Evolutionary conservation across 2,113 vertebrate genomes (phyloP).

Genomic region (Asarcornis scutulata): DNA sequence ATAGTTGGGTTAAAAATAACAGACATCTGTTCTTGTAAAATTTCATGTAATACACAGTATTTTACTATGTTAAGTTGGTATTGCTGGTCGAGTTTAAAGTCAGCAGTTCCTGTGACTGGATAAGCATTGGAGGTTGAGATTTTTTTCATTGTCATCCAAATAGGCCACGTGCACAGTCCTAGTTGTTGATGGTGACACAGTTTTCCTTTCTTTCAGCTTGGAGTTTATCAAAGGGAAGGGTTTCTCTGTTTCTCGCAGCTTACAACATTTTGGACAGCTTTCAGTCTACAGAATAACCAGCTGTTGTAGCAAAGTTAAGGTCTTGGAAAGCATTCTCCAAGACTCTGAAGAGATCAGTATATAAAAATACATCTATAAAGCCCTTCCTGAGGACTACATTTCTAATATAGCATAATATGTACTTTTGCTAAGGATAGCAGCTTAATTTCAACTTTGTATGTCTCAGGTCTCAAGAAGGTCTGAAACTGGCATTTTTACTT

Average conservation of each 20-base stretch:
- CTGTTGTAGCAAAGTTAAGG: neutral
- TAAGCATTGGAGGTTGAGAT: neutral
- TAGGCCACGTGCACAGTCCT: fast-evolving
- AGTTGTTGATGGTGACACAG: neutral
- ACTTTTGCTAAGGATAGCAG: neutral
- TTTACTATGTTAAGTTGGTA: neutral
- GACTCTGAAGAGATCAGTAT: neutral
- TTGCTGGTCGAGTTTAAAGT: neutral
- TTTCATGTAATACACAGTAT: neutral
- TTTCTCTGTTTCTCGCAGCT: neutral
- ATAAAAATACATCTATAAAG: neutral
- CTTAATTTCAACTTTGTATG: neutral
- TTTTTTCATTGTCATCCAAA: neutral
- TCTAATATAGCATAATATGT: neutral
- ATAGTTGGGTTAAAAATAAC: neutral
- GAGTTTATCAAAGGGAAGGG: neutral
- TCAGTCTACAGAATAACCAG: neutral
- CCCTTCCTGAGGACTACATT: neutral
- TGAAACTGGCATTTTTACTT: neutral
- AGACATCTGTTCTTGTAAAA: neutral
- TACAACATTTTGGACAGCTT: neutral
- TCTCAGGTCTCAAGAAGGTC: neutral
- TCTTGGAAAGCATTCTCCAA: neutral
- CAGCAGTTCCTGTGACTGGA: fast-evolving
- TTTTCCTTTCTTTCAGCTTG: neutral